Conservation (phyloP, 1,140 invertebrate species). For the Hetaerina americana region DNA sequence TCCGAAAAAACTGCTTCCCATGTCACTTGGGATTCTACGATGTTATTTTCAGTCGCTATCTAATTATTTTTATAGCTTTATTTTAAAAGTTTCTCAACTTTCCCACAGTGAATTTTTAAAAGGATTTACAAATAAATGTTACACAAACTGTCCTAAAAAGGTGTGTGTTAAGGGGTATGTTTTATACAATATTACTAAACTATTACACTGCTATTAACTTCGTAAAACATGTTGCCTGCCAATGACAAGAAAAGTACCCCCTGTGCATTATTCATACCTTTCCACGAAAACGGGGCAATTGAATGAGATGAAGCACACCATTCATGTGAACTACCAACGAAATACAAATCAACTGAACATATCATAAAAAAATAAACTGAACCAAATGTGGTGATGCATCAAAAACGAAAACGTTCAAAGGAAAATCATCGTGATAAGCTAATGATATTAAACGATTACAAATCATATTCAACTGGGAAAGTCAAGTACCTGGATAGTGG, state of each 20-base stretch:
- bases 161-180: slow-evolving; percentile 3
- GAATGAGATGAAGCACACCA: slow-evolving; percentile 14
- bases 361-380: slow-evolving; percentile 16
- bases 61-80: slow-evolving; percentile 3
- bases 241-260: neutral
- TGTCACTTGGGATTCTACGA: neutral
- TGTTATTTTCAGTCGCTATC: neutral
- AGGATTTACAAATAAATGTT: neutral
- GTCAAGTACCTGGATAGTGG: slow-evolving; percentile 46
- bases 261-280: slow-evolving; percentile 14
- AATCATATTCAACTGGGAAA: slow-evolving; percentile 16
- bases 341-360: slow-evolving; percentile 15
- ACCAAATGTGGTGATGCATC: slow-evolving; percentile 9
- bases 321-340: slow-evolving; percentile 13
- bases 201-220: neutral
- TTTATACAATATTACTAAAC: slow-evolving; percentile 1
- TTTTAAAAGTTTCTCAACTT: slow-evolving; percentile 3
- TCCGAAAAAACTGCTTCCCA: neutral
- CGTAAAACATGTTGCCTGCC: neutral
- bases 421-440: slow-evolving; percentile 8
- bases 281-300: slow-evolving; percentile 14
- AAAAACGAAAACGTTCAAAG: slow-evolving; percentile 1
- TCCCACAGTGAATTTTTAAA: slow-evolving; percentile 1
- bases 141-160: slow-evolving; percentile 2
- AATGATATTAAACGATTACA: slow-evolving; percentile 14